Evolutionary conservation across 2,113 vertebrate species (phyloP), one percentile per base, ranked within the genome.

Genomic region (Corythaeola cristata): DNA sequence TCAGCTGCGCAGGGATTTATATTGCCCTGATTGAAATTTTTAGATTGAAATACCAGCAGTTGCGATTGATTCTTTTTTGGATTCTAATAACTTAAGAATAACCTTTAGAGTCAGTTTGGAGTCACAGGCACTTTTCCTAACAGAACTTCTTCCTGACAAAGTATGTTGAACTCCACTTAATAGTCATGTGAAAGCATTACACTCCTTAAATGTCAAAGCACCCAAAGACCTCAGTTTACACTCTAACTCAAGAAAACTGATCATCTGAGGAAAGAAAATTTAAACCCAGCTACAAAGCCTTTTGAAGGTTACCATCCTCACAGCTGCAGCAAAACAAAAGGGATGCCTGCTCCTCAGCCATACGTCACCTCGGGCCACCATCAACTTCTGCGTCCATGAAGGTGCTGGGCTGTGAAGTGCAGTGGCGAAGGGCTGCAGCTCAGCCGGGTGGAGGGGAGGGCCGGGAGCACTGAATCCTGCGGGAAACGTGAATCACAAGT

Each of bases 361-460:
- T 22, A 76, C 41, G 1, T 93, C 88, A 96, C 93, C 91, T 96
- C 49, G 32, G 72, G n/a, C 75, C 67, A 93, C 91, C 71, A 64
- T 4, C 73, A 69, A 18, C 33, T 73, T 37, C 78, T 45, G 71
- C 19, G 47, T 63, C 89, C 91, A 83, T 83, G 14, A 44, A 90
- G 60, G 37, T 30, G 64, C 85, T 33, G 35, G 81, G 55, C 79
- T 64, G 37, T 17, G 11, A 24, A 49, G 28, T 3, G 49, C 75
- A 19, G 49, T 0, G 33, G 24, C 1, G 7, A 37, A 20, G 59
- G 55, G 45, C 74, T 85, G 50, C 50, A 53, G 81, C 55, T 62
- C 45, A 37, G 74, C 35, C 37, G 28, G 26, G 41, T 5, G 27
- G 23, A 55, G 37, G 45, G 24, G 12, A 49, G 12, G 15, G 67